phyloP scores from a whole-genome alignment of 2,113 vertebrate species.

The Clarias gariepinus region DNA sequence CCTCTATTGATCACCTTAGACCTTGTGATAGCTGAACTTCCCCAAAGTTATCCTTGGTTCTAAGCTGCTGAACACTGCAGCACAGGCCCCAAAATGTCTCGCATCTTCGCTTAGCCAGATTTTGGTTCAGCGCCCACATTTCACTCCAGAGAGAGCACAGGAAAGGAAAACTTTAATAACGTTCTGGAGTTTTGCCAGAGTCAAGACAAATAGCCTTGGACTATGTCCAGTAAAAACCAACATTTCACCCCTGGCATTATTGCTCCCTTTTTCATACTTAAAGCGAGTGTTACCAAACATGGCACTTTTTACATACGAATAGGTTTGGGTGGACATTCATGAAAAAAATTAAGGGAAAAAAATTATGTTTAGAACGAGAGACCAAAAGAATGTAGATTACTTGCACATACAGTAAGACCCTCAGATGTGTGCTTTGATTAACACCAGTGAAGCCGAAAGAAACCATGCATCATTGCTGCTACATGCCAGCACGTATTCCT shows the following conservation, averaged over 20 bases:
- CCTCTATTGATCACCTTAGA: slow-evolving; percentile 5
- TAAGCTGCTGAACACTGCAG: slow-evolving; percentile 26
- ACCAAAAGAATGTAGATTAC: background rate
- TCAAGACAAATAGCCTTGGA: slow-evolving; percentile 62
- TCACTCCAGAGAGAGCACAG: slow-evolving; percentile 60
- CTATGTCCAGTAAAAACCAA: slow-evolving; percentile 53
- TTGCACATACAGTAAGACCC: background rate
- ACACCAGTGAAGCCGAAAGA: slow-evolving; percentile 43
- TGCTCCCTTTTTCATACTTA: slow-evolving; percentile 46
- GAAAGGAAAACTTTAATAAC: slow-evolving; percentile 63
- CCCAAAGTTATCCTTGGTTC: slow-evolving; percentile 5
- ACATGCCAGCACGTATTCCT: slow-evolving; percentile 19
- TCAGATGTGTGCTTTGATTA: slow-evolving; percentile 44
- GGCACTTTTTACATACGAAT: slow-evolving; percentile 8
- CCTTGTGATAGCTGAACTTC: slow-evolving; percentile 8
- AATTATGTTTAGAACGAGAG: too few species aligned
- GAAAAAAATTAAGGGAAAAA: too few species aligned
- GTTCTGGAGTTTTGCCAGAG: slow-evolving; percentile 63
- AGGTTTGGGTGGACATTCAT: background rate
- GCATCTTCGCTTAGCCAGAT: slow-evolving; percentile 25
- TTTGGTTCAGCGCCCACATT: slow-evolving; percentile 63
- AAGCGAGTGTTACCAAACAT: slow-evolving; percentile 44
- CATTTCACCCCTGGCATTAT: slow-evolving; percentile 46
- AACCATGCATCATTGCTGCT: slow-evolving; percentile 20
- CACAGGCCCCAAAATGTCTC: slow-evolving; percentile 39